Conservation (phyloP, 1,140 invertebrate species). For the Amphibalanus amphitrite region DNA sequence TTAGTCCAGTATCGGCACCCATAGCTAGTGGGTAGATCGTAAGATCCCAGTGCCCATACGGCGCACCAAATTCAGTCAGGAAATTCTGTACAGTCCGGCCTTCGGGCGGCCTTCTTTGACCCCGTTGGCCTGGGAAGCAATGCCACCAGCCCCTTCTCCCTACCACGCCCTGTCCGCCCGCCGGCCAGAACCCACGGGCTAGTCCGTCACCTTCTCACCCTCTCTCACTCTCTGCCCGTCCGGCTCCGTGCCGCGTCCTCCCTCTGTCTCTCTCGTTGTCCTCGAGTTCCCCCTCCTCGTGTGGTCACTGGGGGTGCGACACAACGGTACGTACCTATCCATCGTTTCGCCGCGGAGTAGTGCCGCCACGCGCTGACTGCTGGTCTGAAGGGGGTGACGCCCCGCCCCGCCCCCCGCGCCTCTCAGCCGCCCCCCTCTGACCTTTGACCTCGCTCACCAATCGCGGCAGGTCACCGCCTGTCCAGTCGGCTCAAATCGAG, state of each 20-base stretch:
- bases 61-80: not conserved
- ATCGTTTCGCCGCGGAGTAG: not conserved
- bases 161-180: not conserved
- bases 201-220: too few species aligned
- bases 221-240: not conserved
- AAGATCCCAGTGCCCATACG: not conserved
- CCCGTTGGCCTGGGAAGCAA: too few species aligned
- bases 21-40: not conserved
- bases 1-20: not conserved
- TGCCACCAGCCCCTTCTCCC: too few species aligned
- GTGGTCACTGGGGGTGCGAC: slow-evolving; percentile 91
- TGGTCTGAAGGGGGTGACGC: too few species aligned
- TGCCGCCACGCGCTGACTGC: not conserved
- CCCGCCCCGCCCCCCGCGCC: too few species aligned
- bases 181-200: not conserved
- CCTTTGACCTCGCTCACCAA: too few species aligned
- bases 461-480: too few species aligned
- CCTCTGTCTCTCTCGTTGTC: too few species aligned
- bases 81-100: too few species aligned
- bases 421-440: too few species aligned
- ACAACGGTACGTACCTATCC: slow-evolving; percentile 61
- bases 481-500: too few species aligned
- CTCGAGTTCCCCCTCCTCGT: slow-evolving; percentile 70
- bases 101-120: too few species aligned
- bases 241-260: not conserved